Evolutionary conservation across 1,140 invertebrate species (phyloP).

Genomic region (Calephelis virginiensis): DNA sequence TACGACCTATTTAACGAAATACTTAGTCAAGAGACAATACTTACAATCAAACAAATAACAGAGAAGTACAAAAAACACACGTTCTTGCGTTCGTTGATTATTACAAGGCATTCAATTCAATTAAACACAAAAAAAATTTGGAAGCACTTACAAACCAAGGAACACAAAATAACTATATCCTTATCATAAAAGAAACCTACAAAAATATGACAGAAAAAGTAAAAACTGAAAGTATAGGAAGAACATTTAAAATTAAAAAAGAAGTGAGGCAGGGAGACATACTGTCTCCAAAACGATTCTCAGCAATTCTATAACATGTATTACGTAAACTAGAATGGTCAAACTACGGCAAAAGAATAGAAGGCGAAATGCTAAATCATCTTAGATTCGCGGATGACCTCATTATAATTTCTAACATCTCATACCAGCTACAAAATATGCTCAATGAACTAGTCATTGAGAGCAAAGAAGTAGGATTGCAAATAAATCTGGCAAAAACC

Average conservation of each 20-base stretch:
- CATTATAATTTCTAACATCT: too few species aligned
- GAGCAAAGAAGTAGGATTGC: too few species aligned
- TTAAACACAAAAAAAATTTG: conserved; percentile 27
- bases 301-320: conserved; percentile 29
- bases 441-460: too few species aligned
- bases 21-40: conserved; percentile 31
- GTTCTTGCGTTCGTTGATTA: conserved; percentile 31
- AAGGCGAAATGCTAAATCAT: conserved; percentile 27
- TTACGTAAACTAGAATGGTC: conserved; percentile 27
- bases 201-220: too few species aligned
- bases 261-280: too few species aligned
- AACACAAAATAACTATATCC: conserved; percentile 25
- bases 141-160: conserved; percentile 26
- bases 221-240: too few species aligned
- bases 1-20: conserved; percentile 36
- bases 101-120: conserved; percentile 32
- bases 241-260: too few species aligned
- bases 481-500: too few species aligned
- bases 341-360: conserved; percentile 28
- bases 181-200: too few species aligned
- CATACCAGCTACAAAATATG: too few species aligned
- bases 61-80: conserved; percentile 30
- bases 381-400: conserved; percentile 32
- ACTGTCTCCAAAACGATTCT: too few species aligned
- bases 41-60: conserved; percentile 28